phyloP scores from a whole-genome alignment of 2,113 vertebrate genomes.

The Oryzias melastigma region DNA sequence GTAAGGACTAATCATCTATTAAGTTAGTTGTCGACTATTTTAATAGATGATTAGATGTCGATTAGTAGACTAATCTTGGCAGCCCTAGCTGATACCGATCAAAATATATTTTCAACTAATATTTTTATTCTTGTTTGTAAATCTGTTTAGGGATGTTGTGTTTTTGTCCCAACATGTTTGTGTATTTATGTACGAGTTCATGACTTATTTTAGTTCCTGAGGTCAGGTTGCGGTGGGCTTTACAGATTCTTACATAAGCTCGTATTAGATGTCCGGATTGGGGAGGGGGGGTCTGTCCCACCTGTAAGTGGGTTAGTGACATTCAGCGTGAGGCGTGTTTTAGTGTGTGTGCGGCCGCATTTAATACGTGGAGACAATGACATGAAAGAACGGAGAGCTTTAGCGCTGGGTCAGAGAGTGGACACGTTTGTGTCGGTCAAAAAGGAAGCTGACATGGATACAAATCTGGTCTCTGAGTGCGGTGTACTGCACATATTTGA shows the following conservation, averaged over 20 bases:
- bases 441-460: slow-evolving; percentile 34
- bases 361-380: slow-evolving; percentile 20
- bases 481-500: slow-evolving; percentile 19
- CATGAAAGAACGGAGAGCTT: slow-evolving; percentile 24
- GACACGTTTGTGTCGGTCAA: slow-evolving; percentile 4
- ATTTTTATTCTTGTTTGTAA: too few relatives aligned
- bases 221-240: slow-evolving; percentile 44
- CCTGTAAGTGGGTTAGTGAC: slow-evolving; percentile 39
- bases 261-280: slow-evolving; percentile 56
- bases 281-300: slow-evolving; percentile 52
- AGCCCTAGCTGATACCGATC: too few relatives aligned
- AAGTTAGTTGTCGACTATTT: too few relatives aligned
- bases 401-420: slow-evolving; percentile 14
- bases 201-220: slow-evolving; percentile 54
- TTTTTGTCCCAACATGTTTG: too few relatives aligned
- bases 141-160: too few relatives aligned
- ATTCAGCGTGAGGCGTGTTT: slow-evolving; percentile 9
- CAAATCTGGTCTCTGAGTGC: slow-evolving; percentile 20
- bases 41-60: too few relatives aligned
- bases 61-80: too few relatives aligned
- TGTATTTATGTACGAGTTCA: not conserved
- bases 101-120: too few relatives aligned
- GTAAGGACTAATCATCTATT: too few relatives aligned
- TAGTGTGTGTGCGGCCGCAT: slow-evolving; percentile 4
- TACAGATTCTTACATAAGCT: slow-evolving; percentile 61